Percentiles rank a stretch among this genome's conserved stretches.
Evolutionary conservation across 2,888 invertebrate species (phyloP).

Genomic region (Drosophila macrospina): DNA sequence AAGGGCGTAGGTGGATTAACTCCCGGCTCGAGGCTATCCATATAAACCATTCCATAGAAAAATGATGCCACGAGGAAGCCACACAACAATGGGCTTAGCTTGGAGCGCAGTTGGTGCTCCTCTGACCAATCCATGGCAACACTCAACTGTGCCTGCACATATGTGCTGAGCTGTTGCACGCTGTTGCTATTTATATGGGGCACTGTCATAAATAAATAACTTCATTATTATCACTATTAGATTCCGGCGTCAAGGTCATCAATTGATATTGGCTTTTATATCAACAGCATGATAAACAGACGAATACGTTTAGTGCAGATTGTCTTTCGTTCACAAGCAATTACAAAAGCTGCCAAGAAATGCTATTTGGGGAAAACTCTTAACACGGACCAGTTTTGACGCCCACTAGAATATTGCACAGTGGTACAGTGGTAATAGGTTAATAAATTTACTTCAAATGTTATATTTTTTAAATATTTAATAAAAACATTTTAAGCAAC

Average conservation of each 20-base stretch:
- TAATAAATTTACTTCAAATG: too few species aligned
- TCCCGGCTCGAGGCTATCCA: slow-evolving; percentile 88
- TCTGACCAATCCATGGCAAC: slow-evolving; percentile 72
- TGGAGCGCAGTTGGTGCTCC: slow-evolving; percentile 66
- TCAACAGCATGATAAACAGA: slow-evolving; percentile 35
- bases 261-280: slow-evolving; percentile 23
- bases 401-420: slow-evolving; percentile 32
- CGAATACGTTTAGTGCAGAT: neutral
- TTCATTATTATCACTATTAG: slow-evolving; percentile 30
- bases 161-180: slow-evolving; percentile 62
- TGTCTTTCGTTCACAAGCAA: too few species aligned
- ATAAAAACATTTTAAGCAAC: neutral
- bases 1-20: slow-evolving; percentile 87
- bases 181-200: slow-evolving; percentile 66
- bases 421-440: slow-evolving; percentile 5
- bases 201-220: slow-evolving; percentile 62
- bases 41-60: slow-evolving; percentile 87
- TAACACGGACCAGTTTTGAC: slow-evolving; percentile 41
- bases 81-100: slow-evolving; percentile 82
- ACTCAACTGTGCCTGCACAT: slow-evolving; percentile 66
- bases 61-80: slow-evolving; percentile 86
- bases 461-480: neutral
- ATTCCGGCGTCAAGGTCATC: slow-evolving; percentile 38
- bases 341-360: slow-evolving; percentile 12
- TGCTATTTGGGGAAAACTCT: slow-evolving; percentile 33